phyloP scores from a whole-genome alignment of 2,113 vertebrate species.

The Cephalopterus ornatus region DNA sequence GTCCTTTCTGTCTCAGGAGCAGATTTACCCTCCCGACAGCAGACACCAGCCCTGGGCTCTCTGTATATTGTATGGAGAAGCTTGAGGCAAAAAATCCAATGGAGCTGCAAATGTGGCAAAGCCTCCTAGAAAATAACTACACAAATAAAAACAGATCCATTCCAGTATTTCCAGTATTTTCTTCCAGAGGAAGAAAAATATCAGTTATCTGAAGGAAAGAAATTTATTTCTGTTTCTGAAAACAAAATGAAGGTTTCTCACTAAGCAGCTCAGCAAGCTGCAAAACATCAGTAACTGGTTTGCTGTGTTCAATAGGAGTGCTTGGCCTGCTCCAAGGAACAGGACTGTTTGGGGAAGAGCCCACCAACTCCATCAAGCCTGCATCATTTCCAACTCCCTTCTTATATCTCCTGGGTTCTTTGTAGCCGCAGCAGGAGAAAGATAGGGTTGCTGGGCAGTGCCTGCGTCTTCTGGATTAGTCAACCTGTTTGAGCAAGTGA shows the following conservation, averaged over 20 bases:
- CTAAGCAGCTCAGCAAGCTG: background rate
- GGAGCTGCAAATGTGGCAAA: constrained; percentile 7
- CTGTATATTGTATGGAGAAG: background rate
- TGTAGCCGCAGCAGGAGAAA: background rate
- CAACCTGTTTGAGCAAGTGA: background rate
- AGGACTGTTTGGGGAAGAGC: background rate
- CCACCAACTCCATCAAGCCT: background rate
- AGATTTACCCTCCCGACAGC: background rate
- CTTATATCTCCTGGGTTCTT: no score
- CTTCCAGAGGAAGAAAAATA: constrained; percentile 15
- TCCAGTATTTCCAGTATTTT: constrained; percentile 35
- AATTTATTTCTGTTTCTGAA: constrained; percentile 49
- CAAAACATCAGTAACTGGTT: background rate
- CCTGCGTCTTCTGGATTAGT: background rate
- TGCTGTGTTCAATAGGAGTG: background rate
- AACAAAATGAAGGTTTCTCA: background rate
- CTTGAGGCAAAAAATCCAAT: background rate
- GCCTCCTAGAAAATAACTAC: background rate
- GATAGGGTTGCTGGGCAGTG: background rate
- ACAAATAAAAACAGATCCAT: background rate
- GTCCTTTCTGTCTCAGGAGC: background rate
- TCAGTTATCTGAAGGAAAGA: constrained; percentile 43
- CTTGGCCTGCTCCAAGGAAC: background rate
- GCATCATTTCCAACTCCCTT: no score
- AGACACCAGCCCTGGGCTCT: background rate